phyloP scores from a whole-genome alignment of 2,888 invertebrate species.

The Orchesellides sinensis region DNA sequence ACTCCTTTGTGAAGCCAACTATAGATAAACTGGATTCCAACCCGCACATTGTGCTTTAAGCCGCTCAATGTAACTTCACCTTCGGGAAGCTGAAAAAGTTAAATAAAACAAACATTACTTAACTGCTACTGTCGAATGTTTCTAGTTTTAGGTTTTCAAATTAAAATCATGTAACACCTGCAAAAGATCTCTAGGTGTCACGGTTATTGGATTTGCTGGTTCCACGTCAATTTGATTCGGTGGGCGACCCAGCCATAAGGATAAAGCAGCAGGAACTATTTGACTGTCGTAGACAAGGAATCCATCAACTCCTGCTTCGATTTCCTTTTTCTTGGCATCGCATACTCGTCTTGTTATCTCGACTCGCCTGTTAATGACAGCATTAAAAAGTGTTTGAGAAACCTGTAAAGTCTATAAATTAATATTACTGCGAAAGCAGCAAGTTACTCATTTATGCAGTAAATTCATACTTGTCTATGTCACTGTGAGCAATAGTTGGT shows the following conservation, averaged over 20 bases:
- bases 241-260: constrained; percentile 77
- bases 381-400: neutral
- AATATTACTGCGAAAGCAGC: no score
- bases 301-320: constrained; percentile 82
- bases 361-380: constrained; percentile 4
- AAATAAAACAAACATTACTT: neutral
- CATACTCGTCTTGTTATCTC: constrained; percentile 48
- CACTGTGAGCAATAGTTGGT: constrained; percentile 78
- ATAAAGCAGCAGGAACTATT: constrained; percentile 81
- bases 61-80: constrained; percentile 83
- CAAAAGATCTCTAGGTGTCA: constrained; percentile 80
- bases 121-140: no score
- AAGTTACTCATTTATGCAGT: no score
- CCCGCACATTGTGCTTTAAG: constrained; percentile 82
- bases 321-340: constrained; percentile 80
- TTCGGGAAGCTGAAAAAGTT: constrained; percentile 79
- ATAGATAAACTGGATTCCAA: constrained; percentile 83
- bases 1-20: constrained; percentile 83
- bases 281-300: constrained; percentile 83
- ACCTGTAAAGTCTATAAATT: no score
- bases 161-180: constrained; percentile 69
- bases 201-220: no score
- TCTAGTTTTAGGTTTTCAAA: no score
- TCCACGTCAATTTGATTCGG: constrained; percentile 80
- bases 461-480: constrained; percentile 74